Evolutionary conservation across 2,797 vertebrate species (phyloP).

Genomic region (Megalops cyprinoides): DNA sequence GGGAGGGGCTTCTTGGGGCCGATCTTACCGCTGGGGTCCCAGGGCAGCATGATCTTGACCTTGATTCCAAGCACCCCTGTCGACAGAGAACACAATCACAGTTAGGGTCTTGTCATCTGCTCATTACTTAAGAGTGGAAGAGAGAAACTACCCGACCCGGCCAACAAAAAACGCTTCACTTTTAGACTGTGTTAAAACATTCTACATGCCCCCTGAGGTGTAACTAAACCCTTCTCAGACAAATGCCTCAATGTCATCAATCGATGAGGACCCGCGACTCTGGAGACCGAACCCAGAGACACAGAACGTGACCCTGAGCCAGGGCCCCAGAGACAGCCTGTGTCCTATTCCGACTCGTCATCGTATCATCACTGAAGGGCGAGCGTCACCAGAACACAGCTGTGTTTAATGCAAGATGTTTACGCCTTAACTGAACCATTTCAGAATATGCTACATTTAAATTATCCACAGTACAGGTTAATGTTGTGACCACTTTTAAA

Average conservation of each 20-base stretch:
- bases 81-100: neutral
- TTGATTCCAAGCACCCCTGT: constrained; percentile 95
- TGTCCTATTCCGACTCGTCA: constrained; percentile 75
- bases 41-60: constrained; percentile 99
- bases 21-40: constrained; percentile 97
- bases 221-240: constrained; percentile 88
- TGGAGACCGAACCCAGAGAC: constrained; percentile 57
- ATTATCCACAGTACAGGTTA: neutral
- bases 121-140: neutral
- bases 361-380: constrained; percentile 59
- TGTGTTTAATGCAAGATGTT: neutral
- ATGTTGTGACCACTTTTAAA: neutral
- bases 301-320: constrained; percentile 70
- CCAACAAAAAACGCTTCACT: neutral
- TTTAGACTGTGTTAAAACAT: neutral
- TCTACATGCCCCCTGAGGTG: neutral
- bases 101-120: neutral
- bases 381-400: neutral
- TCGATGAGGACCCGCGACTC: constrained; percentile 53
- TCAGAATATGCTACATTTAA: neutral
- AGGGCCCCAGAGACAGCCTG: constrained; percentile 40
- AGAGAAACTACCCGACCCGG: neutral
- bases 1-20: constrained; percentile 98
- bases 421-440: neutral
- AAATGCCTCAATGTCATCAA: constrained; percentile 93